Base-by-base conservation (phyloP, 2,113 vertebrate species). In the Nothobranchius furzeri region DNA sequence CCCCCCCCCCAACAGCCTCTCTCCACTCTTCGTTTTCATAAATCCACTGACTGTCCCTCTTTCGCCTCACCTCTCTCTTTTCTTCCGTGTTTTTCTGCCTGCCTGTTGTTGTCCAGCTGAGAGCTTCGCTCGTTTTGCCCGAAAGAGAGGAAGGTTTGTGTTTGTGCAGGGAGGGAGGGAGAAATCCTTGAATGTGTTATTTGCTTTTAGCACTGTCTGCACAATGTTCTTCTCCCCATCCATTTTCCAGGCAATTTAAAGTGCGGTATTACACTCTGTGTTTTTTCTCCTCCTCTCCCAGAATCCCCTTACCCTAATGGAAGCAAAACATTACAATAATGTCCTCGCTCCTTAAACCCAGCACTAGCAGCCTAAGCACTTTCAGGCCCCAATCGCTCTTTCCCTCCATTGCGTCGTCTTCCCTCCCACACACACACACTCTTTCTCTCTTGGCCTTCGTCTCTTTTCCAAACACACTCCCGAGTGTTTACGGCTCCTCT, bases 181-280 rank as follows among this genome's bases (percentile, higher is more conserved):
- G 71, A 88, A 87, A 87, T 83, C 88, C 89, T 89, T 89, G 90
- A 92, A 91, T 87, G 89, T 90, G 88, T 90, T 92, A 91, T 92
- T 92, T 92, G 90, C 92, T 92, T 92, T 93, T 91, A 93, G 91
- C 91, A 86, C 91, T 87, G 90, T 92, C 92, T 91, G 88, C 86
- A 86, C 89, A 90, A 89, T 86, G 85, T 92, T 85, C 83, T 88
- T 88, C 87, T 89, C 85, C 84, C 85, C 91, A 89, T 93, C 90
- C 89, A 92, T 93, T 93, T 93, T 92, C 88, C 92, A 90, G 88
- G 87, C 92, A 92, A 92, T 93, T 93, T 93, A 92, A 92, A 93
- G 90, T 89, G 89, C 76, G 64, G 90, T 91, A 91, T 92, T 92
- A 90, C 89, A 91, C 84, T 81, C 90, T 88, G 86, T 82, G 77